These are phyloP conservation scores for Mizuhopecten yessoensis DNA, from an alignment of 1,140 invertebrate genomes.

Conservation along the genomic window DNA sequence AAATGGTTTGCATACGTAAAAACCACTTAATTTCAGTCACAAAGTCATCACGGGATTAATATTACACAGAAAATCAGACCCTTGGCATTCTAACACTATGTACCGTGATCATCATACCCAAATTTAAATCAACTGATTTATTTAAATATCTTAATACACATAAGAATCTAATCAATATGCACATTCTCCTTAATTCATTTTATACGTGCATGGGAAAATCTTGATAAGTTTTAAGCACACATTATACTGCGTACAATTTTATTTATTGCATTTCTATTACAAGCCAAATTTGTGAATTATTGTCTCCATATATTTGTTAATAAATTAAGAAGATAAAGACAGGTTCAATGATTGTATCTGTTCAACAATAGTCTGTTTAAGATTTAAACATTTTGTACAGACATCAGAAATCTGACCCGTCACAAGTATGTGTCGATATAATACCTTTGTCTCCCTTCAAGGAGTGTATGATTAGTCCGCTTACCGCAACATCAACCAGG, in stretches of 20 bases:
- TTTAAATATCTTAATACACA: too few relatives aligned
- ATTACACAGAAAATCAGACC: too few relatives aligned
- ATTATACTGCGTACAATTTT: background rate
- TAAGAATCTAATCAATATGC: background rate
- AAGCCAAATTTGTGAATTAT: background rate
- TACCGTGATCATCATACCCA: too few relatives aligned
- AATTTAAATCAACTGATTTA: too few relatives aligned
- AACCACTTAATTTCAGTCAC: too few relatives aligned
- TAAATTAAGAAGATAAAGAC: conserved; percentile 21
- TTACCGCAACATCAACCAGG: background rate
- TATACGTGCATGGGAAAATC: conserved; percentile 10
- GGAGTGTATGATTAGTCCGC: too few relatives aligned
- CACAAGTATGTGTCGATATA: background rate
- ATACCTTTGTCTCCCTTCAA: too few relatives aligned
- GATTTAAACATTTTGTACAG: background rate
- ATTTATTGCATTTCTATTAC: background rate
- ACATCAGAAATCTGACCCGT: background rate
- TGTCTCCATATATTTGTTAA: background rate
- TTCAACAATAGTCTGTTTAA: background rate
- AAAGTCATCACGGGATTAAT: too few relatives aligned
- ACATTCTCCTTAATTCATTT: background rate
- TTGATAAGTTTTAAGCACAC: conserved; percentile 1
- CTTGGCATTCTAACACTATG: too few relatives aligned
- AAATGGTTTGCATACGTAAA: too few relatives aligned
- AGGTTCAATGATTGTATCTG: background rate